Evolutionary conservation across 2,797 vertebrate species (phyloP).

Genomic region (Gallinago stenura): DNA sequence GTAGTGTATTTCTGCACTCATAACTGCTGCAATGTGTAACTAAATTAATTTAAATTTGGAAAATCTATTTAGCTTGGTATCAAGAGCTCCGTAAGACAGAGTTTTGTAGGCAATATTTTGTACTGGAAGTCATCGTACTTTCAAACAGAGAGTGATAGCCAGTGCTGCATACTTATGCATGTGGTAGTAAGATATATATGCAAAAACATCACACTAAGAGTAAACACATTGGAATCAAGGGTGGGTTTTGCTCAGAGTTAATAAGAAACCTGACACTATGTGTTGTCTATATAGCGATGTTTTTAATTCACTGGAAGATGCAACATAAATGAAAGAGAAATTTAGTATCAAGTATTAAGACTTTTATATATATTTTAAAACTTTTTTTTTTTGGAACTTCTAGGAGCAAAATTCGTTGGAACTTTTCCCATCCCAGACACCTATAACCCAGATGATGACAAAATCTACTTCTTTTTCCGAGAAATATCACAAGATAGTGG

Average conservation of each 20-base stretch:
- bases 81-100: not conserved
- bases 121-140: not conserved
- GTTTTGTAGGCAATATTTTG: not conserved
- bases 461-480: conserved; percentile 99
- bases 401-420: conserved; percentile 95
- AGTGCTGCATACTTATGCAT: not conserved
- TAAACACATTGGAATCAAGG: not conserved
- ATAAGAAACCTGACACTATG: not conserved
- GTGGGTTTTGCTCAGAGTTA: not conserved
- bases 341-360: not conserved
- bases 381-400: not conserved
- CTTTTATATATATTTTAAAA: not conserved
- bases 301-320: not conserved
- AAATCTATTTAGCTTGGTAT: not conserved
- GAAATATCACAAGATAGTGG: conserved; percentile 92
- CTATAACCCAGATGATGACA: conserved; percentile 96
- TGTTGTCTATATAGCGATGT: not conserved
- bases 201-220: not conserved
- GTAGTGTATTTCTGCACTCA: not conserved
- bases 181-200: not conserved
- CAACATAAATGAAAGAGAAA: not conserved
- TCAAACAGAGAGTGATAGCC: not conserved
- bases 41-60: not conserved
- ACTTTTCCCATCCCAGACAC: conserved; percentile 95
- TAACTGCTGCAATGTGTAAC: not conserved